A percentile compares a stretch with the other conserved stretches of the same genome.
Conservation (phyloP, 2,113 vertebrate genomes). For the Cichladusa arquata region DNA sequence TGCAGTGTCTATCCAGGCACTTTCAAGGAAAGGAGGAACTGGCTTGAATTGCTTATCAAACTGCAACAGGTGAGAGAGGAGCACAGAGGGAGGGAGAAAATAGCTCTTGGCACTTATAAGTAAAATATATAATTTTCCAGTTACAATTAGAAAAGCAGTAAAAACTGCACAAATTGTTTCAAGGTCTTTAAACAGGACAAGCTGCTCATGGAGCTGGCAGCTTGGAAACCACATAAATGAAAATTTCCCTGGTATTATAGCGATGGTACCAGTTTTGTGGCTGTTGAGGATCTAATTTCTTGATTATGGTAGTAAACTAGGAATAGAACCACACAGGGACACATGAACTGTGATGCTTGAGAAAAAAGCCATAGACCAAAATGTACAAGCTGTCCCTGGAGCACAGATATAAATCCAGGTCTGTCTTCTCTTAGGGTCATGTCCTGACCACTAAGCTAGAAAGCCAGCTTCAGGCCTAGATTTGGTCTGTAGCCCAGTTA, state of each 20-base stretch:
- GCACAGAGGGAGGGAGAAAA: background rate
- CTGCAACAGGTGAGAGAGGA: background rate
- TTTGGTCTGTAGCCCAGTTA: background rate
- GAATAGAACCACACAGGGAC: background rate
- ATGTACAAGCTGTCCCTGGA: background rate
- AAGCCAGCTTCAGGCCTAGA: background rate
- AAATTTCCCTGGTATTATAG: background rate
- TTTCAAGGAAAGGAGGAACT: background rate
- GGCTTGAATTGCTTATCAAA: background rate
- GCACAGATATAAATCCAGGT: background rate
- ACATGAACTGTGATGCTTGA: background rate
- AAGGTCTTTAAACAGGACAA: background rate
- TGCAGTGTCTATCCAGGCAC: background rate
- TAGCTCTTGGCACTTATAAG: background rate
- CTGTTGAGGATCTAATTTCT: background rate
- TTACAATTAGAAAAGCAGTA: background rate
- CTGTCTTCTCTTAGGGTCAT: background rate
- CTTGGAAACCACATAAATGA: background rate
- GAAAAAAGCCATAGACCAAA: conserved; percentile 4
- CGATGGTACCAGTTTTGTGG: background rate
- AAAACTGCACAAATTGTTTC: background rate
- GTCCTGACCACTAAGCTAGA: background rate
- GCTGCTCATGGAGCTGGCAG: background rate
- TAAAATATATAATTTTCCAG: background rate
- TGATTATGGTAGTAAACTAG: background rate